Conservation (phyloP, 2,797 vertebrate genomes). For the Oreonectes daqikongensis region DNA sequence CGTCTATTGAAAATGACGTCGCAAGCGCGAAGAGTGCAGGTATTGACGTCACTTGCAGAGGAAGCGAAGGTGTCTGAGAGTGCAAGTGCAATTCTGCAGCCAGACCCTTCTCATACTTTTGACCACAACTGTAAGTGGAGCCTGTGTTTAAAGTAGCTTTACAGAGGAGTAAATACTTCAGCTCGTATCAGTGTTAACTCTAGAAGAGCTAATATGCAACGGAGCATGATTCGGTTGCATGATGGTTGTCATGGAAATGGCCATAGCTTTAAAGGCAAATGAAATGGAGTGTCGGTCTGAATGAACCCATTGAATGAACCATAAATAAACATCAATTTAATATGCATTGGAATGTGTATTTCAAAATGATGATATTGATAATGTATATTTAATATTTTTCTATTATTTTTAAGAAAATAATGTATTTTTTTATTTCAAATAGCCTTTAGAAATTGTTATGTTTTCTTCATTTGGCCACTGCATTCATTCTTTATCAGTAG, state of each 20-base stretch:
- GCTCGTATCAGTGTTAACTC: background rate
- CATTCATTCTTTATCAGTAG: too few species aligned
- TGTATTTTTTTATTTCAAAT: too few species aligned
- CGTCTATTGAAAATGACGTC: too few species aligned
- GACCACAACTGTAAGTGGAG: background rate
- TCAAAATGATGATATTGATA: background rate
- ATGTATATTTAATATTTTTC: too few species aligned
- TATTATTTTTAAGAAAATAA: too few species aligned
- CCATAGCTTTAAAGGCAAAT: slow-evolving; percentile 37
- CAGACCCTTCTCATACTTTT: too few species aligned
- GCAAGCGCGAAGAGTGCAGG: too few species aligned
- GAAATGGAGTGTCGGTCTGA: background rate
- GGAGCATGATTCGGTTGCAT: slow-evolving; percentile 50
- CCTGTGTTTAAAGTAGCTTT: background rate
- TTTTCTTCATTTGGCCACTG: too few species aligned
- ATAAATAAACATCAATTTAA: background rate
- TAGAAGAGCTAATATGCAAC: slow-evolving; percentile 38
- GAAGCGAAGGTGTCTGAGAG: too few species aligned
- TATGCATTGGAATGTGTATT: background rate
- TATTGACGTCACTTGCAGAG: too few species aligned
- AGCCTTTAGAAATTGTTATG: too few species aligned
- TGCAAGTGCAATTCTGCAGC: too few species aligned
- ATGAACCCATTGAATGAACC: background rate
- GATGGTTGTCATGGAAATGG: slow-evolving; percentile 66
- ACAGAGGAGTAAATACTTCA: background rate